Conservation (phyloP, 2,797 vertebrate genomes). For the Gallinago stenura region DNA sequence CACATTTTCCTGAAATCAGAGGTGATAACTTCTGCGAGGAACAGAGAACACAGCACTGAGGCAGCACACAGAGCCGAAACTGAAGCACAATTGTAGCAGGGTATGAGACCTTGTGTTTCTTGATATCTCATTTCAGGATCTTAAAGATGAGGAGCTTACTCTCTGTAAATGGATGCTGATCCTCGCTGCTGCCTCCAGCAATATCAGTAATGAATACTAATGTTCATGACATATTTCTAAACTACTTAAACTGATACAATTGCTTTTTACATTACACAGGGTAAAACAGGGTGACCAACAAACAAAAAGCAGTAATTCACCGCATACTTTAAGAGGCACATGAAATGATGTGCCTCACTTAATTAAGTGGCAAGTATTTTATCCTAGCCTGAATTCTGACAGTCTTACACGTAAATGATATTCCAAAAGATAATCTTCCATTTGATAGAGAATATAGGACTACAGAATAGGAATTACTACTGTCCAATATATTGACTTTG, state of each 20-base stretch:
- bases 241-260: neutral
- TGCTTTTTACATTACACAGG: neutral
- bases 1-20: neutral
- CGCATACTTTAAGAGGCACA: neutral
- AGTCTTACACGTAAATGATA: neutral
- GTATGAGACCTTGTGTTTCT: neutral
- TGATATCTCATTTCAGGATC: neutral
- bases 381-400: neutral
- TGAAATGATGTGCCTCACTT: neutral
- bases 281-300: neutral
- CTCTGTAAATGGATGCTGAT: neutral
- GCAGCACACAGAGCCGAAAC: neutral
- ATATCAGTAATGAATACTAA: neutral
- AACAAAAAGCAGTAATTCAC: neutral
- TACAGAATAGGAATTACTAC: neutral
- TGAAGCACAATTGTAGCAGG: neutral
- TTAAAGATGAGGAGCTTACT: neutral
- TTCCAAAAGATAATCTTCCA: neutral
- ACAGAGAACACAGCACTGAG: neutral
- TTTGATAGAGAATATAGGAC: neutral
- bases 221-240: neutral
- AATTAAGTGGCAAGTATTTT: neutral
- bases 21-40: neutral
- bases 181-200: neutral
- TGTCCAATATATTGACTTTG: neutral